phyloP scores from a whole-genome alignment of 2,113 vertebrate genomes.

The Alethe castanea region DNA sequence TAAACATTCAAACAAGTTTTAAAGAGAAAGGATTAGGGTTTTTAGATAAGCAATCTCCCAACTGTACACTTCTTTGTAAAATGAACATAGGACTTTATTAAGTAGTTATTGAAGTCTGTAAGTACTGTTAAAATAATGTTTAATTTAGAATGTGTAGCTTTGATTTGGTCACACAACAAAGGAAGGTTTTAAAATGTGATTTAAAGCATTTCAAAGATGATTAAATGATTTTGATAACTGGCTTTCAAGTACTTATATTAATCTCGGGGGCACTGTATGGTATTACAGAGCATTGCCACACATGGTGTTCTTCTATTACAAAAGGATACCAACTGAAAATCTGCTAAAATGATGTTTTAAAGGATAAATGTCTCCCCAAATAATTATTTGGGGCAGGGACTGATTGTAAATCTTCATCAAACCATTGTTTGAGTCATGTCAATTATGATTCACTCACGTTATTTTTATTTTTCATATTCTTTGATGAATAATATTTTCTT shows the following conservation, averaged over 20 bases:
- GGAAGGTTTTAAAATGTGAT: neutral
- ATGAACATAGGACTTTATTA: constrained; percentile 8
- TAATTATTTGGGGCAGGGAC: neutral
- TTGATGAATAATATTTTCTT: neutral
- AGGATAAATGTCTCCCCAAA: neutral
- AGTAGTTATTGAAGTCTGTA: neutral
- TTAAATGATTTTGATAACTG: neutral
- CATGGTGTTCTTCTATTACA: neutral
- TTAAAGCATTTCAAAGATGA: neutral
- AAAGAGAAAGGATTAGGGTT: constrained; percentile 51
- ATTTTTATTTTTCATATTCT: neutral
- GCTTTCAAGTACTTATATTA: neutral
- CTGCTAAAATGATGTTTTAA: neutral
- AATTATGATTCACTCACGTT: neutral
- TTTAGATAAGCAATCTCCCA: constrained; percentile 11
- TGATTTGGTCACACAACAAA: neutral
- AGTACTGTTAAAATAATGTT: neutral
- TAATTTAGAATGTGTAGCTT: neutral
- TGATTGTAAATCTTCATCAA: neutral
- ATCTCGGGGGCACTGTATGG: neutral
- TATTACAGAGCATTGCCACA: neutral
- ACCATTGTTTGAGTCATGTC: neutral
- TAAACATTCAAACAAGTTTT: constrained; percentile 62
- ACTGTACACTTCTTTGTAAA: constrained; percentile 17
- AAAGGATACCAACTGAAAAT: neutral